Evolutionary conservation across 2,113 vertebrate species (phyloP).

Genomic region (pig (Sus scrofa)): DNA sequence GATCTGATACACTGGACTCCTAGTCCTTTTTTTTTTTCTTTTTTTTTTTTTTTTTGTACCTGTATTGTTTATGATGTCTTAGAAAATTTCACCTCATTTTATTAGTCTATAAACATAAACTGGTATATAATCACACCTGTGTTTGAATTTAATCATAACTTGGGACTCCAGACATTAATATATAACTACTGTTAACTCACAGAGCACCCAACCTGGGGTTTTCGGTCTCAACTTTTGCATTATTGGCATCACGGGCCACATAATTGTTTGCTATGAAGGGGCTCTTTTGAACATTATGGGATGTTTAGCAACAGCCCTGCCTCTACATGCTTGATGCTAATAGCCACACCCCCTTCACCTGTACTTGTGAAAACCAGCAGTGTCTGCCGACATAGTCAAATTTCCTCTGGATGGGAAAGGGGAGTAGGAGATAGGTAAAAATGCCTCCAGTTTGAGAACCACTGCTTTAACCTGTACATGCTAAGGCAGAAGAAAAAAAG

Average conservation of each 20-base stretch:
- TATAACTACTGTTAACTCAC: not conserved
- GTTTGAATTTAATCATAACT: not conserved
- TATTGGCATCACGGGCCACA: too few relatives aligned
- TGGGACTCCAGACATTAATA: not conserved
- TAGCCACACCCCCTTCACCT: fast-evolving
- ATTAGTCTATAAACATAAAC: not conserved
- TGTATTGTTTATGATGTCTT: not conserved
- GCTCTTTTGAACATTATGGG: not conserved
- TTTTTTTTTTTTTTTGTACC: not conserved
- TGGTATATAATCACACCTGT: not conserved
- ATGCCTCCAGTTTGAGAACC: not conserved
- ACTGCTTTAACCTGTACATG: not conserved
- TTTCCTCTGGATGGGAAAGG: not conserved
- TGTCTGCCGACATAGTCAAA: not conserved
- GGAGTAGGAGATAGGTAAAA: not conserved
- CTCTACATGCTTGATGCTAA: not conserved
- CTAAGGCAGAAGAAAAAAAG: not conserved
- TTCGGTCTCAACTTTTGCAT: not conserved
- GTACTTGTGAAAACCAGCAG: not conserved
- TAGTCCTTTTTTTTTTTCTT: not conserved
- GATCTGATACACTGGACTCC: not conserved
- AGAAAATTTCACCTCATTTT: not conserved
- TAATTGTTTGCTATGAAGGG: not conserved
- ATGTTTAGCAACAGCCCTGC: not conserved
- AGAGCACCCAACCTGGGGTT: not conserved